Conservation (phyloP, 1,140 invertebrate species). For the Phenacoccus solenopsis region DNA sequence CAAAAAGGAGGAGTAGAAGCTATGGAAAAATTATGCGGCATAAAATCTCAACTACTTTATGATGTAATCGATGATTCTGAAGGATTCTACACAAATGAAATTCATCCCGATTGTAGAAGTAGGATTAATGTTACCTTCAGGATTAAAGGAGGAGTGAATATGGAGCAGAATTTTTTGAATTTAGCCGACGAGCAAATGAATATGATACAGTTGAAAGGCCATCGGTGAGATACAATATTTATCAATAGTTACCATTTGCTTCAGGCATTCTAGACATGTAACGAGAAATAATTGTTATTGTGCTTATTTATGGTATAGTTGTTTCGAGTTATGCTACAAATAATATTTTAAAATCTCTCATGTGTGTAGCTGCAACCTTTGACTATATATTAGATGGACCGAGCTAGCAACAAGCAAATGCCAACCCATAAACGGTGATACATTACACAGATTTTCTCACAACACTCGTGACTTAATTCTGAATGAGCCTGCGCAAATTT, state of each 20-base stretch:
- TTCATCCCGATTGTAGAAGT: conserved; percentile 50
- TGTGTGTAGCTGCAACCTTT: too few species aligned
- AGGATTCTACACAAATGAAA: conserved; percentile 74
- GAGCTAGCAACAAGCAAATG: too few species aligned
- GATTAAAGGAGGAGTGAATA: conserved; percentile 61
- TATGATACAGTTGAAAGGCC: conserved; percentile 88
- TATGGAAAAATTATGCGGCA: conserved; percentile 56
- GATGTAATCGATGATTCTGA: conserved; percentile 70
- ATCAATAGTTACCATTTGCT: background rate
- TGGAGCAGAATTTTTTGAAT: conserved; percentile 76
- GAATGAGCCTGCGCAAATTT: too few species aligned
- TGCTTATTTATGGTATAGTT: too few species aligned
- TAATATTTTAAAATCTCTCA: too few species aligned
- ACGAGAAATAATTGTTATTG: too few species aligned
- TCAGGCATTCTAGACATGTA: background rate
- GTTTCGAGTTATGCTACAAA: too few species aligned
- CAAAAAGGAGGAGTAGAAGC: conserved; percentile 66
- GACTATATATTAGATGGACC: too few species aligned
- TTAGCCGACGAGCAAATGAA: conserved; percentile 53
- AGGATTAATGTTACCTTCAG: conserved; percentile 90
- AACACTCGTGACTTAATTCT: too few species aligned
- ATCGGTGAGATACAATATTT: conserved; percentile 46
- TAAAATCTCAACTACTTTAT: conserved; percentile 73
- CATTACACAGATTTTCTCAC: too few species aligned
- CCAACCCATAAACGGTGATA: too few species aligned